A percentile compares a stretch with the other conserved stretches of the same genome.
Evolutionary conservation across 2,797 vertebrate species (phyloP).

Genomic region (Smutsia temminckii): DNA sequence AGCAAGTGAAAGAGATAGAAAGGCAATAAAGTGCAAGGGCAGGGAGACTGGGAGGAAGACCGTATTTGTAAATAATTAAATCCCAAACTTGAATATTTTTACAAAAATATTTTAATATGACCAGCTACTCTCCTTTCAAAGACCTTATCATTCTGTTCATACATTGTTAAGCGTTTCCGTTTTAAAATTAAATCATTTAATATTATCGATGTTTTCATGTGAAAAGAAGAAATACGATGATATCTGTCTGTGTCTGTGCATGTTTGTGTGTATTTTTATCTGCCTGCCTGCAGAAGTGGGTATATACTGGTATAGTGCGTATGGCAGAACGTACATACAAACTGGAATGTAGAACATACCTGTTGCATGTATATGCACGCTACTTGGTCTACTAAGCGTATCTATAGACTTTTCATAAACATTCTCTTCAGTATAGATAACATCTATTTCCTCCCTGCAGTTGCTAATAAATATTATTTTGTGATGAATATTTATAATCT

Average conservation of each 20-base stretch:
- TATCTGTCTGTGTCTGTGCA: not conserved
- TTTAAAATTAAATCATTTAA: slow-evolving; percentile 39
- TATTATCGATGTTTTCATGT: slow-evolving; percentile 4
- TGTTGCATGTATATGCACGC: not conserved
- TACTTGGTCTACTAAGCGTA: not conserved
- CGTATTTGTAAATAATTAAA: slow-evolving; percentile 3
- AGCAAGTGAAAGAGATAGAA: not conserved
- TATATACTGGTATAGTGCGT: not conserved
- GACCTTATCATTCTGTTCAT: not conserved
- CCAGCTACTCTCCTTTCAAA: not conserved
- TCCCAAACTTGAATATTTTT: not conserved
- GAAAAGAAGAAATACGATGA: not conserved
- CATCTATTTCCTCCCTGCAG: slow-evolving; percentile 40
- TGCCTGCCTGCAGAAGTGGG: not conserved
- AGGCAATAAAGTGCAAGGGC: not conserved
- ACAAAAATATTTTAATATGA: slow-evolving; percentile 37
- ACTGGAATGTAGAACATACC: not conserved
- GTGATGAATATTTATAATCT: not conserved
- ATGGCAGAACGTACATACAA: not conserved
- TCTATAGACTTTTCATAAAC: slow-evolving; percentile 13
- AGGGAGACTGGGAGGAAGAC: not conserved
- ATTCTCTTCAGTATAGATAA: slow-evolving; percentile 60
- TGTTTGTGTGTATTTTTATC: not conserved
- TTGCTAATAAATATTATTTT: slow-evolving; percentile 25
- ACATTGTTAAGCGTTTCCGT: slow-evolving; percentile 19